These are phyloP conservation scores for Antheraea assamensis DNA, from an alignment of 2,888 invertebrate genomes.

Conservation along the genomic window DNA sequence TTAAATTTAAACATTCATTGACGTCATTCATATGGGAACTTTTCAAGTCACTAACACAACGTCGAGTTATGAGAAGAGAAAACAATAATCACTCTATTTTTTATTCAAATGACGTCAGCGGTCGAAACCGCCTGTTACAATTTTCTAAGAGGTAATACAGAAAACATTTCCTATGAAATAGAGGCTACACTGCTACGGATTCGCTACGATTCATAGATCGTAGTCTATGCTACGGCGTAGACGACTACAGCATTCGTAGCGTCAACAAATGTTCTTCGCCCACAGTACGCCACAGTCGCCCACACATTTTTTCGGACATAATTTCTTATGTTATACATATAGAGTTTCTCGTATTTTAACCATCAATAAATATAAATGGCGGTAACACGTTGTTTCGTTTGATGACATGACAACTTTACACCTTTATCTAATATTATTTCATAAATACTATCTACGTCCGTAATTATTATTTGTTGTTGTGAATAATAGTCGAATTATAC, in stretches of 20 bases:
- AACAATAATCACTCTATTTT: not conserved
- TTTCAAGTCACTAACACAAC: not conserved
- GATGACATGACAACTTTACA: no score
- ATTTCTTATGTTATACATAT: not conserved
- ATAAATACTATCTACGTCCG: no score
- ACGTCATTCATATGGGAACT: slow-evolving; percentile 5
- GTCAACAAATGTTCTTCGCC: slow-evolving; percentile 32
- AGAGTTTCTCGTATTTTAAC: not conserved
- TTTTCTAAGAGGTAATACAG: not conserved
- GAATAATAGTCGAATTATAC: no score
- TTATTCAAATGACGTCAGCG: not conserved
- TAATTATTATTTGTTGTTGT: no score
- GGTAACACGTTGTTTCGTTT: no score
- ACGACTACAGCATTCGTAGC: slow-evolving; percentile 51
- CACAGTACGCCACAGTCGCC: no score
- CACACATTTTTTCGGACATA: not conserved
- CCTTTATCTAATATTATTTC: no score
- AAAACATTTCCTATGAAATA: not conserved
- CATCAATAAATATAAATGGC: no score
- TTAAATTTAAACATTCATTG: not conserved
- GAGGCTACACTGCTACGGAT: slow-evolving; percentile 20
- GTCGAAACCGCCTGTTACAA: not conserved
- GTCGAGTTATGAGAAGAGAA: not conserved
- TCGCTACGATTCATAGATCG: slow-evolving; percentile 25
- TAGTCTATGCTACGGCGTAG: slow-evolving; percentile 51